Percentiles rank a stretch among this genome's conserved stretches.
Conservation (phyloP, 2,797 vertebrate genomes). For the Gallinago stenura region DNA sequence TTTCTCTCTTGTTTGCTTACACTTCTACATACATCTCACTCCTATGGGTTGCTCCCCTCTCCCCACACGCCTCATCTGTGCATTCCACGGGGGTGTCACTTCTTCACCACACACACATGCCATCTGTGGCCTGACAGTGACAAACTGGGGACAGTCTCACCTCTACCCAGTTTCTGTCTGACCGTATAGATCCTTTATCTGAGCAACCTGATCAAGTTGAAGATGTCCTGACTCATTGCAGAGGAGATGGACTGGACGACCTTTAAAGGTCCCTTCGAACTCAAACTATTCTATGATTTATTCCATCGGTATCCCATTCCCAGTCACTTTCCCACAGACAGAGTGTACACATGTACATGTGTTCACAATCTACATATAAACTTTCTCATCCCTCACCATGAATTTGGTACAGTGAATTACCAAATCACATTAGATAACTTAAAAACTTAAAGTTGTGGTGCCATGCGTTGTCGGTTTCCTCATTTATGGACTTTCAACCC, state of each 20-base stretch:
- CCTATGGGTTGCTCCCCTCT: not conserved
- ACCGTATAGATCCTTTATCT: not conserved
- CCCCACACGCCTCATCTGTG: not conserved
- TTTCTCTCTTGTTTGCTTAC: not conserved
- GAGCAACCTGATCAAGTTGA: not conserved
- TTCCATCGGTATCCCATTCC: not conserved
- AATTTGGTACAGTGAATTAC: not conserved
- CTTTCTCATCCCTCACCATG: not conserved
- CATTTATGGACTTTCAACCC: not conserved
- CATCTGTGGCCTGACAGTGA: accelerated
- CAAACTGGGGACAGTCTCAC: not conserved
- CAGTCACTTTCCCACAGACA: not conserved
- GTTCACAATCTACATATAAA: not conserved
- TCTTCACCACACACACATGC: not conserved
- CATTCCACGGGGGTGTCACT: not conserved
- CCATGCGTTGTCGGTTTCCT: not conserved
- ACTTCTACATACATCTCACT: accelerated
- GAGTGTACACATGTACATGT: accelerated
- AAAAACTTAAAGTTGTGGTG: not conserved
- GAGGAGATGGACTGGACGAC: not conserved
- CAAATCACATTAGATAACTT: not conserved
- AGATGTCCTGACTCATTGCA: not conserved
- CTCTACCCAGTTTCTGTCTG: not conserved
- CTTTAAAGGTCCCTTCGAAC: not conserved
- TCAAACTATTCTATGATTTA: not conserved